These are phyloP conservation scores for Sinhomidia bicolor DNA, from an alignment of 2,888 invertebrate species.

Conservation along the genomic window DNA sequence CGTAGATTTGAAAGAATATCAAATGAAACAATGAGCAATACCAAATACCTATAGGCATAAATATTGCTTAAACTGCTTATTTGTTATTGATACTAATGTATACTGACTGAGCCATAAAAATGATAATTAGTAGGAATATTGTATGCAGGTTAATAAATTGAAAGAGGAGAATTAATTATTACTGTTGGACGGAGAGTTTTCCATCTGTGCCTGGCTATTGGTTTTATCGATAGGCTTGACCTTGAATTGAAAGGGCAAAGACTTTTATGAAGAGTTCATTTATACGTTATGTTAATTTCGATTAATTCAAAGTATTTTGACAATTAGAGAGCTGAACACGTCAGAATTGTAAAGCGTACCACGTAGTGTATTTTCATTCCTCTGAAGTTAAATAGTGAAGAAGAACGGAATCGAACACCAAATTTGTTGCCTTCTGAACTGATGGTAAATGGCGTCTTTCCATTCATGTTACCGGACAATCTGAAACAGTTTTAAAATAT, in stretches of 20 bases:
- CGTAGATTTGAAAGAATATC: background rate
- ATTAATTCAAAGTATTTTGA: too few relatives aligned
- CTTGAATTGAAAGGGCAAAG: constrained; percentile 36
- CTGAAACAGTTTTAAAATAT: constrained; percentile 50
- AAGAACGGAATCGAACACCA: constrained; percentile 79
- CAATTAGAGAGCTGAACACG: too few relatives aligned
- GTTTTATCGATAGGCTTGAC: constrained; percentile 64
- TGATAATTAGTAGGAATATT: too few relatives aligned
- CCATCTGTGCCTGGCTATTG: constrained; percentile 38
- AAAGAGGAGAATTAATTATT: constrained; percentile 18
- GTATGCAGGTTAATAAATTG: background rate
- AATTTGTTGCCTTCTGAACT: constrained; percentile 77
- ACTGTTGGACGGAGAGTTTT: constrained; percentile 73
- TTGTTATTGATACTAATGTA: background rate
- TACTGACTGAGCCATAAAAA: background rate
- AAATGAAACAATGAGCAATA: too few relatives aligned
- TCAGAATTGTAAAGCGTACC: constrained; percentile 73
- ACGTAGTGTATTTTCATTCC: constrained; percentile 79
- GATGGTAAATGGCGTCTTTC: constrained; percentile 78
- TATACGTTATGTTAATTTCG: background rate
- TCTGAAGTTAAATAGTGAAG: constrained; percentile 78
- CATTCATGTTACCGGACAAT: constrained; percentile 79
- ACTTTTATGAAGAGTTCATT: background rate
- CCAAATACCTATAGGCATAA: too few relatives aligned
- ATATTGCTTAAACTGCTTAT: too few relatives aligned